These are phyloP conservation scores for Chlamydotis undulata DNA, from an alignment of 2,113 vertebrate species.

Conservation along the genomic window DNA sequence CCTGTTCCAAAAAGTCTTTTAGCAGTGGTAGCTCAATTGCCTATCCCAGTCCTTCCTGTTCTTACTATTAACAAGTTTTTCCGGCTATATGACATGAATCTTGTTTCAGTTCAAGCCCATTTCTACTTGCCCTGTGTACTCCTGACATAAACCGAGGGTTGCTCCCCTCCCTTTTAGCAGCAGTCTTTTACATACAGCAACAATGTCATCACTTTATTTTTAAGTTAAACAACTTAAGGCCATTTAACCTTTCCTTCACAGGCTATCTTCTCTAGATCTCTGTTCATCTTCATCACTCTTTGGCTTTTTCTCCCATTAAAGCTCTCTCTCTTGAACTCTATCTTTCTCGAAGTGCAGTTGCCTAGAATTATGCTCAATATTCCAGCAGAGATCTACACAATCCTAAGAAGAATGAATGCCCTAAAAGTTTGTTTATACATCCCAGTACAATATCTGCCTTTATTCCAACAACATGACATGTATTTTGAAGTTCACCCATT, in stretches of 20 bases:
- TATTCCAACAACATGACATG: background rate
- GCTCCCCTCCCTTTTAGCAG: background rate
- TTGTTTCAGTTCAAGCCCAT: background rate
- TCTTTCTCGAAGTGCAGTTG: background rate
- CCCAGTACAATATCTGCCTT: background rate
- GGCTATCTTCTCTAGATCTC: background rate
- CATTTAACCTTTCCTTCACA: background rate
- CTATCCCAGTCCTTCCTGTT: background rate
- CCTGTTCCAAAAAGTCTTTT: background rate
- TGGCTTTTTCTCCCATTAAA: fast-evolving
- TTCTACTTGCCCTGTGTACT: background rate
- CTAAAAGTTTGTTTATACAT: background rate
- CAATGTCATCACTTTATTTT: background rate
- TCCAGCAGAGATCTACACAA: background rate
- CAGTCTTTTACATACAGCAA: background rate
- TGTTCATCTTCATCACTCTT: background rate
- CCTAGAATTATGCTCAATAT: background rate
- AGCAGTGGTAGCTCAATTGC: background rate
- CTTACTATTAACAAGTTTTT: background rate
- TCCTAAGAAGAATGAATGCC: background rate
- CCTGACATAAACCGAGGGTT: background rate
- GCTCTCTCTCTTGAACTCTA: background rate
- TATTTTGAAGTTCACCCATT: background rate
- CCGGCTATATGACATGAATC: background rate
- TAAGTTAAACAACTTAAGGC: background rate